phyloP scores from a whole-genome alignment of 2,797 vertebrate genomes.

The Hemibagrus guttatus region DNA sequence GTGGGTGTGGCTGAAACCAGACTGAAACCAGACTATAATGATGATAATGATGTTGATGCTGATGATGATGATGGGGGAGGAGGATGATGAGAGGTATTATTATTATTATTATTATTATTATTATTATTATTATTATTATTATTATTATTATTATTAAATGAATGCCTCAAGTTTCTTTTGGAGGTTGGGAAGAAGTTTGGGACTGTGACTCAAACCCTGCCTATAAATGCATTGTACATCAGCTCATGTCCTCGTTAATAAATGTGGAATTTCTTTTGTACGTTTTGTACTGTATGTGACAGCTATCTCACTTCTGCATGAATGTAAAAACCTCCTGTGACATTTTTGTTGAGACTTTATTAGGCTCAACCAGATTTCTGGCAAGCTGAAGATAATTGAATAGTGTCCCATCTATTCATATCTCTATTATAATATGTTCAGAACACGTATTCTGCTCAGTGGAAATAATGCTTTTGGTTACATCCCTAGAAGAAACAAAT shows the following conservation, averaged over 20 bases:
- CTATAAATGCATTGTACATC: not conserved
- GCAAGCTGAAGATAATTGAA: not conserved
- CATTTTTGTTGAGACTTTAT: not conserved
- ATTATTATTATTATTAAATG: not conserved
- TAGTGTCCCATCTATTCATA: not conserved
- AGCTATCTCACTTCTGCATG: not conserved
- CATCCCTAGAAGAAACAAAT: not conserved
- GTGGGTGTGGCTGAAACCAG: not conserved
- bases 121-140: not conserved
- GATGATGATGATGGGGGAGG: too few species aligned
- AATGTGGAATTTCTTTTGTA: not conserved
- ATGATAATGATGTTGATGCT: too few species aligned
- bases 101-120: not conserved
- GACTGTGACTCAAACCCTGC: not conserved
- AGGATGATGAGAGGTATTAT: not conserved
- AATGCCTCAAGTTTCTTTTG: not conserved
- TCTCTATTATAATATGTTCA: not conserved
- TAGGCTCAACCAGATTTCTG: not conserved
- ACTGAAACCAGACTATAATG: not conserved
- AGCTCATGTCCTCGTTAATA: not conserved
- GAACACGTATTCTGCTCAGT: not conserved
- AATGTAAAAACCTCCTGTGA: not conserved
- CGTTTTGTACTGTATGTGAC: not conserved
- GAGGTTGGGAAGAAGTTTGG: not conserved
- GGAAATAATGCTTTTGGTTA: not conserved